phyloP scores from a whole-genome alignment of 2,888 invertebrate genomes.

The Melipona beecheii region DNA sequence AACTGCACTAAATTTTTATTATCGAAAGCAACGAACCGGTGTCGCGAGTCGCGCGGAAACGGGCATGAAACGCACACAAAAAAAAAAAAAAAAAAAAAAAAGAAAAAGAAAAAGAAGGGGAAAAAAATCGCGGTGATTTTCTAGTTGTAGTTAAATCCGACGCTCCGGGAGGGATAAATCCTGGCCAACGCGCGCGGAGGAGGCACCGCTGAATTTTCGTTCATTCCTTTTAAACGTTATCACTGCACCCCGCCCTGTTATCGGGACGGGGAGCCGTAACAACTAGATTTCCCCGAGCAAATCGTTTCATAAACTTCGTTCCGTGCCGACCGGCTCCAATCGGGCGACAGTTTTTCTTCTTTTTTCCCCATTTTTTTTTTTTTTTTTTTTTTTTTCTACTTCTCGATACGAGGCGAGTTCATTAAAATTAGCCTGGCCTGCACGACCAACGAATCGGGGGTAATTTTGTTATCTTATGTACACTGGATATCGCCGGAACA shows the following conservation, averaged over 20 bases:
- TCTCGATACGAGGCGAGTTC: background rate
- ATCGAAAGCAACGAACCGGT: constrained; percentile 37
- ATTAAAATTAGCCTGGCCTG: constrained; percentile 7
- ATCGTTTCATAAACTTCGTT: constrained; percentile 22
- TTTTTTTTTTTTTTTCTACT: background rate
- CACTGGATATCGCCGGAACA: constrained; percentile 6
- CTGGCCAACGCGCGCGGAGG: background rate
- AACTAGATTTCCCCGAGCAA: constrained; percentile 14
- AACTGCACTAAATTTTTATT: constrained; percentile 50
- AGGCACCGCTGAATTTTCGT: constrained; percentile 23
- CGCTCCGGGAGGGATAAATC: constrained; percentile 31
- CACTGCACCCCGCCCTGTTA: constrained; percentile 10
- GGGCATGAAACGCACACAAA: background rate
- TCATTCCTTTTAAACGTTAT: constrained; percentile 21
- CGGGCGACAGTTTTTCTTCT: background rate
- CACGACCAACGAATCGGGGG: background rate
- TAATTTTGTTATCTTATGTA: constrained; percentile 36
- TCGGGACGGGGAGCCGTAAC: no score
- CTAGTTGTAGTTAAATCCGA: constrained; percentile 38
- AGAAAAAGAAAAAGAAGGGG: no score
- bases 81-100: no score
- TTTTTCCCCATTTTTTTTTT: no score
- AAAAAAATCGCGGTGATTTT: constrained; percentile 40
- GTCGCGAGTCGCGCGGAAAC: constrained; percentile 16
- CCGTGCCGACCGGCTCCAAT: background rate